These are phyloP conservation scores for Rhinolophus ferrumequinum DNA, from an alignment of 2,113 vertebrate genomes.

Conservation along the genomic window DNA sequence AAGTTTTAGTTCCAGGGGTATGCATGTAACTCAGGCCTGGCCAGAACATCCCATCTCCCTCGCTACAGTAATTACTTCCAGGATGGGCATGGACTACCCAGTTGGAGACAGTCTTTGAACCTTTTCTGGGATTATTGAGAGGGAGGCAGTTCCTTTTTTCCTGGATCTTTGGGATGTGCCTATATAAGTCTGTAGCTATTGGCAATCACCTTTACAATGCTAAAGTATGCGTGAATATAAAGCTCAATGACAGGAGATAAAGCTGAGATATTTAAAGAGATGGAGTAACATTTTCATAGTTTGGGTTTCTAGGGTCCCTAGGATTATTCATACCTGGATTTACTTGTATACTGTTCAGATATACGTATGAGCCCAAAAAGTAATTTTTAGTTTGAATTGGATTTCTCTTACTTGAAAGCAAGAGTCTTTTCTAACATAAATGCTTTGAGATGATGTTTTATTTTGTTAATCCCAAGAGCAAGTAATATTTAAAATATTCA, in stretches of 20 bases:
- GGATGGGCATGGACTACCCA: background rate
- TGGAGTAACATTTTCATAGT: slow-evolving; percentile 26
- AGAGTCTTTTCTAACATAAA: slow-evolving; percentile 23
- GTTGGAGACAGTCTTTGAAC: background rate
- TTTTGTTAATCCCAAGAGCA: background rate
- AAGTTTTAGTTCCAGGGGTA: background rate
- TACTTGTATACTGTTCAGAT: slow-evolving; percentile 22
- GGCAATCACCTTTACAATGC: background rate
- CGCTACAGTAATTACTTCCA: background rate
- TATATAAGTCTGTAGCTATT: background rate
- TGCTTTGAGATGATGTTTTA: slow-evolving; percentile 23
- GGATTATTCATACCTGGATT: slow-evolving; percentile 13
- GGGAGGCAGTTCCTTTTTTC: background rate
- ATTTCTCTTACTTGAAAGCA: slow-evolving; percentile 28
- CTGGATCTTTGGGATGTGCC: background rate
- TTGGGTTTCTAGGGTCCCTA: background rate
- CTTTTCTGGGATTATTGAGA: background rate
- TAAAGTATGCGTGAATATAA: background rate
- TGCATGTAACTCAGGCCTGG: background rate
- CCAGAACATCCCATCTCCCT: background rate
- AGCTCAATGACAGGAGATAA: background rate
- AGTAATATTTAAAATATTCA: slow-evolving; percentile 42
- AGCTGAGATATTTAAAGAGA: slow-evolving; percentile 45
- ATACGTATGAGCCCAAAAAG: background rate
- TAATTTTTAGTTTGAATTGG: background rate